Percentiles rank a stretch among this genome's conserved stretches.
Evolutionary conservation across 1,140 invertebrate species (phyloP).

Genomic region (Pogonus chalceus): DNA sequence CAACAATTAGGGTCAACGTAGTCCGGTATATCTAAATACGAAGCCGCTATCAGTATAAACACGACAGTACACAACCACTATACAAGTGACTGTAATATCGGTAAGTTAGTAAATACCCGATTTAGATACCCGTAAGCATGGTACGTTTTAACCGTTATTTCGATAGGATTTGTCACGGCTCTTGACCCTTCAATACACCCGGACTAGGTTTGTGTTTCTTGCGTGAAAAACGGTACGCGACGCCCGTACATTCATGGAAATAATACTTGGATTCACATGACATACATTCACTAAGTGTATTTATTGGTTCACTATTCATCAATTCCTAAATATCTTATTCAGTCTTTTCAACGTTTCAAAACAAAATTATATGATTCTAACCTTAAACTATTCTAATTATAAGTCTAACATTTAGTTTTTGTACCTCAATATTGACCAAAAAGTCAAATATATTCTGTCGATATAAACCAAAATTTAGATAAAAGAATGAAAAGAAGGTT

Average conservation of each 20-base stretch:
- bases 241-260: background rate
- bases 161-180: background rate
- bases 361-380: too few species aligned
- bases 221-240: background rate
- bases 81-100: background rate
- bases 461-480: too few species aligned
- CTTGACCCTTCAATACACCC: background rate
- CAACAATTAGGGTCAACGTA: background rate
- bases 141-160: background rate
- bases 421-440: too few species aligned
- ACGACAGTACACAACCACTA: background rate
- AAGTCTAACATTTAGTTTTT: too few species aligned
- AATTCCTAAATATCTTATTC: too few species aligned
- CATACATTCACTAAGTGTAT: too few species aligned
- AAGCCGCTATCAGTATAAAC: too few species aligned
- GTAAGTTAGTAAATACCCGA: background rate
- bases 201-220: background rate
- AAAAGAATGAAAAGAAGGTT: too few species aligned
- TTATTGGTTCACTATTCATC: too few species aligned
- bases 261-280: background rate
- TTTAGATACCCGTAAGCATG: background rate
- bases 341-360: too few species aligned
- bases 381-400: too few species aligned
- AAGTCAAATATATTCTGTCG: too few species aligned
- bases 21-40: background rate